Base-by-base conservation (phyloP, 2,888 invertebrate genomes). In the Amphipoea lucens region DNA sequence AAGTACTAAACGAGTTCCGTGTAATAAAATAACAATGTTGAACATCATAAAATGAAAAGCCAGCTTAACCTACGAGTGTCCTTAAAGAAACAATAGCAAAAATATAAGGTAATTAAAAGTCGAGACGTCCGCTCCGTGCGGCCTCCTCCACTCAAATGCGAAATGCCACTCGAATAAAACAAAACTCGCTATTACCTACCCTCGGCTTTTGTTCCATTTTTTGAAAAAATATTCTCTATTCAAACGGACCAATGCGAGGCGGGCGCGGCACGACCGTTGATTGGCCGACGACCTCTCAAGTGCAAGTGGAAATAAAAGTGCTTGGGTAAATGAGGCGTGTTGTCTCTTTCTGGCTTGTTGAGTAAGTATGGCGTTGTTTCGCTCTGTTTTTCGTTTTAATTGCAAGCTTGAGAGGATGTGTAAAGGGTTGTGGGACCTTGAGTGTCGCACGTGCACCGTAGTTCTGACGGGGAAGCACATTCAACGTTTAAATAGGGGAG, bases 101-200 rank as follows among this genome's bases (percentile, higher is more conserved):
- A 93, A 92, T 90, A 93, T 95, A 95, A 95, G 95, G 96, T 95
- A 96, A 96, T 96, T 96, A 96, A 93, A 92, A 90, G 93, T 94
- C 92, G 94, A 95, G 96, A 95, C 96, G 94, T 95, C 96, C 96
- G 95, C 93, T 93, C 92, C 85, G 91, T 89, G 92, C 93, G 91
- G 92, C 92, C 92, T 92, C 93, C 86, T 88, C 93, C 95, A 96
- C 96, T 96, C 94, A 92, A 96, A 95, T 95, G 93, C 91, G 94
- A 93, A 95, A 95, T 93, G 93, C 95, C 96, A 96, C 96, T 96
- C 94, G 94, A 96, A 94, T 92, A 94, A 95, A 96, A 96, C 96
- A 96, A 96, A 96, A 96, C 96, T 95, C 94, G 95, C 95, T 95
- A 96, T 96, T 96, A 96, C 95, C 96, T 96, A 96, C 96, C 96